A percentile compares a stretch with the other conserved stretches of the same genome.
Conservation (phyloP, 2,113 vertebrate genomes). For the Actenoides hombroni region DNA sequence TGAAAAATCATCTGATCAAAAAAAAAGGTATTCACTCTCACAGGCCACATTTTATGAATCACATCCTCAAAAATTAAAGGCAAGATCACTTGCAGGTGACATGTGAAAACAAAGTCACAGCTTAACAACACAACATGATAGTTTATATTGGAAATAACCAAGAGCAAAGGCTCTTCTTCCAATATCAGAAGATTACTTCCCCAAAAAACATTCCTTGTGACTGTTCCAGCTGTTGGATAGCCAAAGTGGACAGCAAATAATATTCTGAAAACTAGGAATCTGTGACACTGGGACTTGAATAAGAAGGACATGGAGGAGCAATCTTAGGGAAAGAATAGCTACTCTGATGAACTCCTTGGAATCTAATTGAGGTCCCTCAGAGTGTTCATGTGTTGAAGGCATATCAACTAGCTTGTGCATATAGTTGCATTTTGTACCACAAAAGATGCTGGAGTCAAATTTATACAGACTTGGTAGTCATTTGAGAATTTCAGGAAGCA, state of each 20-base stretch:
- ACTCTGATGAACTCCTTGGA: not conserved
- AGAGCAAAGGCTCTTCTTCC: not conserved
- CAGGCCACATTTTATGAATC: not conserved
- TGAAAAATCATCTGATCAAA: not conserved
- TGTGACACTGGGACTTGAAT: not conserved
- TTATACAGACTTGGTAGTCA: not conserved
- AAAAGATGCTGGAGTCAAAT: not conserved
- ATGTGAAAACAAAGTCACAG: not conserved
- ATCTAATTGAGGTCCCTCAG: not conserved
- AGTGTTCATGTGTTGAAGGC: not conserved
- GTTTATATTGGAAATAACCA: not conserved
- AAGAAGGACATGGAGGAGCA: not conserved
- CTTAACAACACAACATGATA: not conserved
- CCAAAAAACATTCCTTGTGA: not conserved
- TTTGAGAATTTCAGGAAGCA: not conserved
- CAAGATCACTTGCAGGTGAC: not conserved
- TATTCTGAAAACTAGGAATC: not conserved
- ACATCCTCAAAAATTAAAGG: not conserved
- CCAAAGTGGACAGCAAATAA: not conserved
- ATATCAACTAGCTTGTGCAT: not conserved
- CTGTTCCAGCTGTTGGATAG: not conserved
- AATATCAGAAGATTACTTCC: not conserved
- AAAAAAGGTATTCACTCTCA: not conserved
- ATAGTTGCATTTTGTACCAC: not conserved
- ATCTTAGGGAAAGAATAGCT: not conserved